Base-by-base conservation (phyloP, 2,113 vertebrate genomes). In the Nestor notabilis region DNA sequence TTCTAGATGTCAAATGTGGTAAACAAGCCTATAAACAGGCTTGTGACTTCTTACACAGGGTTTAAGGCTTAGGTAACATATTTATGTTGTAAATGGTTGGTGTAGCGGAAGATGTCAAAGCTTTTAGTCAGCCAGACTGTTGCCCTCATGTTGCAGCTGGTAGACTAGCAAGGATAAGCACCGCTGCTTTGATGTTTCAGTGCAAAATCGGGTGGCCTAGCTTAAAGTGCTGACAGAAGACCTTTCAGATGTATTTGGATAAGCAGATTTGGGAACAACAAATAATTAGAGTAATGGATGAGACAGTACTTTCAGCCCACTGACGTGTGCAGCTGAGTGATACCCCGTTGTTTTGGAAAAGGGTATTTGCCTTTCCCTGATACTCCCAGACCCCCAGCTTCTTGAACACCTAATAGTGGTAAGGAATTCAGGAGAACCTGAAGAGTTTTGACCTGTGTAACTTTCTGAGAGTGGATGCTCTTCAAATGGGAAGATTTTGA, bases 231-330 rank as follows among this genome's bases (percentile, higher is more conserved):
- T 90, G 86, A 41, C n/a, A 33, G 68, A 83, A 83, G 41, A 58
- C 76, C 71, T 78, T 78, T 86, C 76, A 81, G 37, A 74, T 92
- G 14, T 74, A 83, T 92, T 83, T 89, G 89, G 53, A 90, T 95
- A 95, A 95, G 88, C 53, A 90, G 93, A 93, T 90, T 86, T 86
- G 69, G n/a, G 50, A 90, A 24, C 88, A 58, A 89, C 43, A 46
- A 21, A 4, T 87, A 82, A 87, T 96, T 89, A 92, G 50, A 18
- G 37, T 94, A 94, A 91, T 76, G 65, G 37, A 83, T 94, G 65
- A 72, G 65, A 44, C 43, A 63, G 60, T 82, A 35, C 37, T 53
- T 71, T 60, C 31, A 81, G 60, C 46, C 33, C 11, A 2, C 64
- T 84, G 69, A 2, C 1, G 20, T 56, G 47, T 33, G 33, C 70